Evolutionary conservation across 2,797 vertebrate genomes (phyloP).

Genomic region (Danio jaintianensis): DNA sequence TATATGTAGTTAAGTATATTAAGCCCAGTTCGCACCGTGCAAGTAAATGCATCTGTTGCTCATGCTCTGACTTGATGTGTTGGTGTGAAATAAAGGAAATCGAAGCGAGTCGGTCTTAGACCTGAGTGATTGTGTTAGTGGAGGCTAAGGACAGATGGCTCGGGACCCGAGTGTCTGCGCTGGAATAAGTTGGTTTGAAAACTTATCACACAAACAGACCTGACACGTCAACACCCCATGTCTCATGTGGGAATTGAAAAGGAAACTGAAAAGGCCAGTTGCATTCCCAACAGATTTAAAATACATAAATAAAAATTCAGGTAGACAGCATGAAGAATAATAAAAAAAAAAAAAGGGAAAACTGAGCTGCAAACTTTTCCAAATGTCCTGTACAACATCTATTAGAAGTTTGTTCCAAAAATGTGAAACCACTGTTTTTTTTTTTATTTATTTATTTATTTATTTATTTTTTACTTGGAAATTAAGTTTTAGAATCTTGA

Average conservation of each 20-base stretch:
- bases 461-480: not conserved
- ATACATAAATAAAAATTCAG: not conserved
- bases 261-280: constrained; percentile 55
- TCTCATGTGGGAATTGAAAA: constrained; percentile 50
- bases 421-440: not conserved
- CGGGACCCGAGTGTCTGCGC: constrained; percentile 43
- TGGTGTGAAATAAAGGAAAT: constrained; percentile 44
- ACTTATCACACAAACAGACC: constrained; percentile 59
- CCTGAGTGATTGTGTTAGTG: constrained; percentile 52
- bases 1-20: constrained; percentile 17
- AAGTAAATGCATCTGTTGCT: constrained; percentile 31
- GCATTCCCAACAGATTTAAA: constrained; percentile 37
- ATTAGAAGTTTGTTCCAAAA: not conserved
- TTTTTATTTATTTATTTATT: too few relatives aligned
- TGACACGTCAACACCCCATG: constrained; percentile 54
- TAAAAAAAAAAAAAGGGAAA: not conserved
- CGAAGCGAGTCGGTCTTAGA: constrained; percentile 42
- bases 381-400: not conserved
- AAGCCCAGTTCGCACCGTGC: constrained; percentile 23
- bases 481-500: not conserved
- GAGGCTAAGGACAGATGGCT: constrained; percentile 53
- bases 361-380: not conserved
- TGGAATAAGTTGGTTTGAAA: constrained; percentile 59
- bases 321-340: not conserved
- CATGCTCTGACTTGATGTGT: constrained; percentile 31